These are phyloP conservation scores for Trichomycterus rosablanca DNA, from an alignment of 2,113 vertebrate genomes.

Conservation along the genomic window DNA sequence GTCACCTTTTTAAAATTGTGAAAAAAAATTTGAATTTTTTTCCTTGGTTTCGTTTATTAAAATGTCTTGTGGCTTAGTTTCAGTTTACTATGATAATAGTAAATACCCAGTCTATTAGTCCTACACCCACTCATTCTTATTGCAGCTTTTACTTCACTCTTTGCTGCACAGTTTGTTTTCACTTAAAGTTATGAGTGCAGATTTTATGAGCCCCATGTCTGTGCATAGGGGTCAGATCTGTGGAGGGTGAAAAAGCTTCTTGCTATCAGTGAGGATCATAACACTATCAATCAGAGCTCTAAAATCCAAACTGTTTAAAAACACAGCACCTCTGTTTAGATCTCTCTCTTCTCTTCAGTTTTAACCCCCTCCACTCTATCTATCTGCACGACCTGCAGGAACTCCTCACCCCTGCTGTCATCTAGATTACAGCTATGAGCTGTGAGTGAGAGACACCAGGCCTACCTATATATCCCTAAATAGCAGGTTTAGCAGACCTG, in stretches of 20 bases:
- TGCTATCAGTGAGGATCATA: constrained; percentile 28
- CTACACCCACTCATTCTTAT: neutral
- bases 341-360: constrained; percentile 20
- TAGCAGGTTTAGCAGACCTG: neutral
- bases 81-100: no score
- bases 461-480: constrained; percentile 22
- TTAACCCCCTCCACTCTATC: neutral
- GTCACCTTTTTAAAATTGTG: no score
- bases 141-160: neutral
- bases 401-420: constrained; percentile 24
- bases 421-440: constrained; percentile 35
- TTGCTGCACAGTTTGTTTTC: neutral
- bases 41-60: no score
- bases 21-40: no score
- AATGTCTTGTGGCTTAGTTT: no score
- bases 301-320: constrained; percentile 45
- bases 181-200: neutral
- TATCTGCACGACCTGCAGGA: constrained; percentile 22
- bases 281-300: constrained; percentile 43
- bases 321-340: constrained; percentile 43
- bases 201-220: neutral
- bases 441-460: constrained; percentile 41
- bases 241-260: constrained; percentile 1
- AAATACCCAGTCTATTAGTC: neutral
- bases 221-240: neutral